phyloP scores from a whole-genome alignment of 1,140 invertebrate species.

The Eumeta japonica region DNA sequence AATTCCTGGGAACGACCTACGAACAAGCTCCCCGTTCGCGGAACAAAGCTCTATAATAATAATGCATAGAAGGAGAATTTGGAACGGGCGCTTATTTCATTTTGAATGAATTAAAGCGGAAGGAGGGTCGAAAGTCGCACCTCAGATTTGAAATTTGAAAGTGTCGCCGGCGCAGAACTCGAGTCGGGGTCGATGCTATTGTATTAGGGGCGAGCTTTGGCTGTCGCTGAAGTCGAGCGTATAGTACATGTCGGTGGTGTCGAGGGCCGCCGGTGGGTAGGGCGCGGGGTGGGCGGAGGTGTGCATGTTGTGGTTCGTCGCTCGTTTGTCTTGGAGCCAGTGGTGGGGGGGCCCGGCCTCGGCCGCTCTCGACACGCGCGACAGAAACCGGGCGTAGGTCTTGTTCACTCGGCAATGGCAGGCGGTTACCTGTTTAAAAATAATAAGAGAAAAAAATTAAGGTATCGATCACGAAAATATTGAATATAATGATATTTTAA shows the following conservation, averaged over 20 bases:
- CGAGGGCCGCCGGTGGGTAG: slow-evolving; percentile 42
- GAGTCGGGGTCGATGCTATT: slow-evolving; percentile 55
- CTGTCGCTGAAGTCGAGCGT: slow-evolving; percentile 71
- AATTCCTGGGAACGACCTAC: no score
- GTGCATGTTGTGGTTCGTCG: slow-evolving; percentile 18
- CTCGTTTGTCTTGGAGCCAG: slow-evolving; percentile 52
- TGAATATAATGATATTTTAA: no score
- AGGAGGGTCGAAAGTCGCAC: no score
- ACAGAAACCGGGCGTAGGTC: slow-evolving; percentile 60
- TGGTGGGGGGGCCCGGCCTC: slow-evolving; percentile 42
- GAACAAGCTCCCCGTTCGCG: no score
- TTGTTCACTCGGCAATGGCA: slow-evolving; percentile 73
- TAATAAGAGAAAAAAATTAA: background rate
- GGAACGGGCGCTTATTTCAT: no score
- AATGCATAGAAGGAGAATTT: no score
- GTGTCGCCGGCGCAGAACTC: slow-evolving; percentile 46
- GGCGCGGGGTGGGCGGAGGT: slow-evolving; percentile 19
- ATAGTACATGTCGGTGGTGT: slow-evolving; percentile 71
- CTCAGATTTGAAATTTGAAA: slow-evolving; percentile 45
- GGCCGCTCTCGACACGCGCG: slow-evolving; percentile 42
- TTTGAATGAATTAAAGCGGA: no score
- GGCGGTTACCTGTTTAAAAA: slow-evolving; percentile 57
- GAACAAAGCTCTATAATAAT: no score
- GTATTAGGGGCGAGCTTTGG: slow-evolving; percentile 68
- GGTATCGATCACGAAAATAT: no score